A percentile compares a stretch with the other conserved stretches of the same genome.
Evolutionary conservation across 2,113 vertebrate genomes (phyloP).

Genomic region (Oryzias melastigma): DNA sequence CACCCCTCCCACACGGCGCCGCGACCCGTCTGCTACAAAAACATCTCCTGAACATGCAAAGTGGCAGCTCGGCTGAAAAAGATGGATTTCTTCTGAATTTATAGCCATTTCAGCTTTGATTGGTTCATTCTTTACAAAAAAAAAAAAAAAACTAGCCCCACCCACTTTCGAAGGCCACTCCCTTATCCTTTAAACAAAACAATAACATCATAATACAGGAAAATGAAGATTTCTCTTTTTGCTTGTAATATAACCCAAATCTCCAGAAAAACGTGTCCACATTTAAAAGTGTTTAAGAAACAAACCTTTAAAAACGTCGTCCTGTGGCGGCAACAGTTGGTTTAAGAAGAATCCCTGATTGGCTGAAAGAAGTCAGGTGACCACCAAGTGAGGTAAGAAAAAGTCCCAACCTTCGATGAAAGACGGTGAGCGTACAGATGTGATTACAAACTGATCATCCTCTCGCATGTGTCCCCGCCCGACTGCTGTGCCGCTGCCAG

Average conservation of each 20-base stretch:
- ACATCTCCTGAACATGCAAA: slow-evolving; percentile 80
- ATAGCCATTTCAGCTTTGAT: slow-evolving; percentile 57
- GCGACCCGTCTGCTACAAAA: slow-evolving; percentile 71
- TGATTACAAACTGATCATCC: slow-evolving; percentile 61
- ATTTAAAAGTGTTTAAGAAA: slow-evolving; percentile 59
- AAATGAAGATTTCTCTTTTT: slow-evolving; percentile 61
- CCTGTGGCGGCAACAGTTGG: slow-evolving; percentile 69
- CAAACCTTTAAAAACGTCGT: slow-evolving; percentile 67
- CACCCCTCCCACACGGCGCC: slow-evolving; percentile 10
- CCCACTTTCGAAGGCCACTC: slow-evolving; percentile 49
- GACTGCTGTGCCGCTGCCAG: not conserved
- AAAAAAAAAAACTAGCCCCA: slow-evolving; percentile 34
- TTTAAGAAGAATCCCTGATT: slow-evolving; percentile 84
- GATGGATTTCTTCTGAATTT: slow-evolving; percentile 69
- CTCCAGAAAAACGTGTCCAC: slow-evolving; percentile 58
- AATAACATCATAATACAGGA: slow-evolving; percentile 70
- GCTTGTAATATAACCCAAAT: slow-evolving; percentile 62
- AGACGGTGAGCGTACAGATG: slow-evolving; percentile 67
- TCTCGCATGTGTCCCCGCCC: slow-evolving; percentile 50
- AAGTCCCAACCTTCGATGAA: slow-evolving; percentile 64
- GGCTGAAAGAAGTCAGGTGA: slow-evolving; percentile 82
- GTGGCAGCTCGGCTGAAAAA: slow-evolving; percentile 77
- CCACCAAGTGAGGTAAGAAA: slow-evolving; percentile 79
- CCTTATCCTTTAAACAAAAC: slow-evolving; percentile 44
- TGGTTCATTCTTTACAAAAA: slow-evolving; percentile 57